phyloP scores from a whole-genome alignment of 1,140 invertebrate species.

The Sipha flava region DNA sequence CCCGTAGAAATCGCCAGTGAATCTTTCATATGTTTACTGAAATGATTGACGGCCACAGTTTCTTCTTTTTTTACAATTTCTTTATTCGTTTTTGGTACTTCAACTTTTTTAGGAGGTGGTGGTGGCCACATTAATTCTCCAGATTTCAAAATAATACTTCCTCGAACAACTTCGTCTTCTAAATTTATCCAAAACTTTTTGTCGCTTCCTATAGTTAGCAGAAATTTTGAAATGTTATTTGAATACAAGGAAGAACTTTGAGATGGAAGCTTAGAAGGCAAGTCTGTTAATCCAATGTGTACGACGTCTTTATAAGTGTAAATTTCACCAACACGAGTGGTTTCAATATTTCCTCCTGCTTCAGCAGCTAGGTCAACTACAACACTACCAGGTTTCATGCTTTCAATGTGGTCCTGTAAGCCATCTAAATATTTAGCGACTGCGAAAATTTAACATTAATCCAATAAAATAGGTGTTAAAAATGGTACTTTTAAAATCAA shows the following conservation, averaged over 20 bases:
- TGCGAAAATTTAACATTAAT: background rate
- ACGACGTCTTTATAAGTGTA: slow-evolving; percentile 68
- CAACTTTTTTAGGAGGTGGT: slow-evolving; percentile 46
- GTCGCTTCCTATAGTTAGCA: slow-evolving; percentile 70
- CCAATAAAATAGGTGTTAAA: background rate
- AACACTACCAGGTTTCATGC: slow-evolving; percentile 83
- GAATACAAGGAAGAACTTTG: slow-evolving; percentile 79
- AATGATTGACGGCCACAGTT: slow-evolving; percentile 34
- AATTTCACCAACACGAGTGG: slow-evolving; percentile 69
- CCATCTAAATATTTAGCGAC: background rate
- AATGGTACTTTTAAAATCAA: slow-evolving; percentile 62
- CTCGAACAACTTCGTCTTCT: slow-evolving; percentile 77
- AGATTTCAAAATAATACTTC: slow-evolving; percentile 65
- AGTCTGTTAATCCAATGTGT: slow-evolving; percentile 77
- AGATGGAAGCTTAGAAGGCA: slow-evolving; percentile 74
- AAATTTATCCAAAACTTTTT: slow-evolving; percentile 72
- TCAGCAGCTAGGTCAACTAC: slow-evolving; percentile 84
- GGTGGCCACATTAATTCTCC: slow-evolving; percentile 77
- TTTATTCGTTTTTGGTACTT: slow-evolving; percentile 45
- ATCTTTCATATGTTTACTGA: slow-evolving; percentile 8
- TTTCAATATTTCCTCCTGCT: slow-evolving; percentile 80
- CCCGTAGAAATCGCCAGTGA: slow-evolving; percentile 45
- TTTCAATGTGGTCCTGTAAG: slow-evolving; percentile 64
- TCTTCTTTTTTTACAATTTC: slow-evolving; percentile 41
- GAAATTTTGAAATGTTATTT: slow-evolving; percentile 83